Base-by-base conservation (phyloP, 2,797 vertebrate species). In the Zalophus californianus region DNA sequence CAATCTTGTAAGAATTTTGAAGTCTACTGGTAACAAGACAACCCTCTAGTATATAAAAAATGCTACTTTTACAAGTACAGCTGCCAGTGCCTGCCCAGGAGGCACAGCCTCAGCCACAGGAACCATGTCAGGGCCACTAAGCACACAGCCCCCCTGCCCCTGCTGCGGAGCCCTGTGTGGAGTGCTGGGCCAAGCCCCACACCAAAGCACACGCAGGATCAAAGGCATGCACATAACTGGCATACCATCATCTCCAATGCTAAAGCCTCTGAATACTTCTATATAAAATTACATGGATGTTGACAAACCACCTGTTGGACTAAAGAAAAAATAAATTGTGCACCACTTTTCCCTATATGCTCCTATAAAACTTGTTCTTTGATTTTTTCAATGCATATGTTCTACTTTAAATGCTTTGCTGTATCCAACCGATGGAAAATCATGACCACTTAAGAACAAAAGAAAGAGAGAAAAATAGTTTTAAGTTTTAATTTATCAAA, bases 231-330 rank as follows among this genome's bases (percentile, higher is more conserved):
- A 88, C 98, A 98, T 98, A 98, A 96, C 68, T 98, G 97, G 92
- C 97, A 97, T 98, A 97, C 98, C 98, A 97, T 1, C 97, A 97
- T 95, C 97, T 96, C 87, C 98, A 97, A 97, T 70, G 86, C 97
- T 96, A 98, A 98, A 98, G 98, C 98, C 98, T 97, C 97, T 97
- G 98, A 98, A 98, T 98, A 97, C 96, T 96, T 98, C 98, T 97
- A 98, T 99, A 99, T 98, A 98, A 98, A 98, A 98, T 99, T 98
- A 99, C 99, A 98, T 94, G 94, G 94, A 98, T 98, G 97, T 98
- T 98, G 98, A 98, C 98, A 98, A 98, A 98, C 98, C 99, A 99
- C 98, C 98, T 99, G 98, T 98, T 96, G 94, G 94, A 94, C 89
- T 97, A 97, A 96, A 98, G 97, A 80, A 90, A 86, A 91, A 98